Evolutionary conservation across 2,113 vertebrate genomes (phyloP), one percentile per base, ranked within the genome.

Genomic region (Recurvirostra avosetta): DNA sequence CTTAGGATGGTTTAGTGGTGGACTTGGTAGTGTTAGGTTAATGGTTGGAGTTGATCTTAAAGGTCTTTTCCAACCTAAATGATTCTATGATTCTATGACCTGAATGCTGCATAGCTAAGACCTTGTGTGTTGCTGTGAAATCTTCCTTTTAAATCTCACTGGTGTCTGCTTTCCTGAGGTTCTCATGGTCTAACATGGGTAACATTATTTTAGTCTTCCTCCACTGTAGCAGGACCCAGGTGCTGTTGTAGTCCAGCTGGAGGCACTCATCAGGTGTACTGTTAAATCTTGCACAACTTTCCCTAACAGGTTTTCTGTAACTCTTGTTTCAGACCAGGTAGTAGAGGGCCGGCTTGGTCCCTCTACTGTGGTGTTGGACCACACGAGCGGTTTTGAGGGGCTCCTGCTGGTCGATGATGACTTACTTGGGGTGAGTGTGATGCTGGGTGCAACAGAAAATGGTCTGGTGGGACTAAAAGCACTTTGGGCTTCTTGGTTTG

Each of bases 351-450:
- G 99, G 6, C 98, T 99, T 14, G 99, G 99, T 34, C 99, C 99
- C 27, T 97, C 98, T 75, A 98, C 98, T 1, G 99, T 99, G 63
- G 99, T 99, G 47, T 95, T 99, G 86, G 99, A 99, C 94, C 99
- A 99, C 97, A 99, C 99, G 0, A 99, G 99, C 0, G 99, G 99
- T 81, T 99, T 99, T 26, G 99, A 99, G 86, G 99, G 99, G 3
- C 98, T 99, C 16, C 98, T 99, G 73, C 98, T 99, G 65, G 99
- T 99, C 2, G 99, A 99, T 29, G 99, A 99, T 76, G 99, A 99
- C 93, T 98, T 99, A 34, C 97, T 99, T 49, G 99, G 99, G 98
- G 99, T 99, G 92, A 99, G 98, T 97, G 77, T 66, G 50, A 36
- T 71, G 50, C 52, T 88, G 43, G 70, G 47, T 59, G 34, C 52